phyloP scores from a whole-genome alignment of 2,888 invertebrate species.

The Galerucella pusilla region DNA sequence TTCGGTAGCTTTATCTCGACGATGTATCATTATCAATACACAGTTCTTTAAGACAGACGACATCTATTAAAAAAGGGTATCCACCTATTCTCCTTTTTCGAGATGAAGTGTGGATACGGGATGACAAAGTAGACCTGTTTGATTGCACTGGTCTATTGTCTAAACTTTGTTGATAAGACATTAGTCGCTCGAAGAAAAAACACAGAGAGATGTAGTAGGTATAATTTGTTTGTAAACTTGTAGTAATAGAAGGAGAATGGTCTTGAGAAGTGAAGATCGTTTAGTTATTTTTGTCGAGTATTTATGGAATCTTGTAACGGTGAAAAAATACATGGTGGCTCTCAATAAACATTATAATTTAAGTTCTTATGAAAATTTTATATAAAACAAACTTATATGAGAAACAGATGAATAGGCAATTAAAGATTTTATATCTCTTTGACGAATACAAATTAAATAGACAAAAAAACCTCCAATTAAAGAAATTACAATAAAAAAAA shows the following conservation, averaged over 20 bases:
- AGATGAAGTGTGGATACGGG: conserved; percentile 43
- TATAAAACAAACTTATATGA: too few relatives aligned
- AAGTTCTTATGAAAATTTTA: too few relatives aligned
- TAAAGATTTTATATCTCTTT: too few relatives aligned
- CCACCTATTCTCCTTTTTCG: conserved; percentile 32
- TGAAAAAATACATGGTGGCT: too few relatives aligned
- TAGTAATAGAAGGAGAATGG: background rate
- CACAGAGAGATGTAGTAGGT: background rate
- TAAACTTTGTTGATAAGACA: conserved; percentile 49
- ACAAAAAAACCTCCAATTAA: too few relatives aligned
- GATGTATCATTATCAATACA: conserved; percentile 56
- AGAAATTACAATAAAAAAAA: too few relatives aligned
- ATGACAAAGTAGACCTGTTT: conserved; percentile 54
- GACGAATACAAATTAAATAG: too few relatives aligned
- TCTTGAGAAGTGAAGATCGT: background rate
- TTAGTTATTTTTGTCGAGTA: too few relatives aligned
- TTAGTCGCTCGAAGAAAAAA: conserved; percentile 38
- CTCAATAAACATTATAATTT: too few relatives aligned
- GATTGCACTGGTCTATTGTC: conserved; percentile 57
- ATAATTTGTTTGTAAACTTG: background rate
- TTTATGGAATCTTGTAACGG: too few relatives aligned
- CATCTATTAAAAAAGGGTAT: conserved; percentile 58
- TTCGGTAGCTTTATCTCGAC: conserved; percentile 55
- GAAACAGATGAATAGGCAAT: too few relatives aligned
- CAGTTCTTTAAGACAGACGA: conserved; percentile 56